These are phyloP conservation scores for Lepidurus arcticus DNA, from an alignment of 1,140 invertebrate species.

Conservation along the genomic window DNA sequence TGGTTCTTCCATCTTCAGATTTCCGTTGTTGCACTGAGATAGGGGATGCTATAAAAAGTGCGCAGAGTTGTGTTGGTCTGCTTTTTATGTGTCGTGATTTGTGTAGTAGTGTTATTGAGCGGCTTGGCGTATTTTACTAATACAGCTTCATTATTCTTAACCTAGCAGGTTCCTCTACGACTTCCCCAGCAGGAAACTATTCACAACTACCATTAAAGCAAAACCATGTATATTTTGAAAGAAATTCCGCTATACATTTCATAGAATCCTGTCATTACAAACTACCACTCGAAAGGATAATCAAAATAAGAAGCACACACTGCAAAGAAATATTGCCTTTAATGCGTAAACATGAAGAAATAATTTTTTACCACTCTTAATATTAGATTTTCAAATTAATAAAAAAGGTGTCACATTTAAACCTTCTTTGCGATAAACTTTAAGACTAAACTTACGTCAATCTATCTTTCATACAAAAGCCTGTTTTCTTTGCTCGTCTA, in stretches of 20 bases:
- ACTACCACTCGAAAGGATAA: neutral
- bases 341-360: neutral
- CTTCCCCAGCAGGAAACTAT: neutral
- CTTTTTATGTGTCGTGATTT: neutral
- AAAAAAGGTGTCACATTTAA: neutral
- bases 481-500: neutral
- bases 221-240: neutral
- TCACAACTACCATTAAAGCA: neutral
- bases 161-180: neutral
- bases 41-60: neutral
- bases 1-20: constrained; percentile 5
- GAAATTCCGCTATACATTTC: neutral
- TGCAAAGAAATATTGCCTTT: neutral
- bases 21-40: neutral
- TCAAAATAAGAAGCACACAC: neutral
- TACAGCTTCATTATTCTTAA: neutral
- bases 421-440: neutral
- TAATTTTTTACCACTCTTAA: neutral
- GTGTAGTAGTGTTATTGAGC: neutral
- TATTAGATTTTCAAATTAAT: neutral
- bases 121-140: neutral
- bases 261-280: neutral
- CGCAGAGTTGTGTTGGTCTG: neutral
- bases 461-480: neutral
- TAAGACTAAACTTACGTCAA: neutral